These are phyloP conservation scores for Hymenochirus boettgeri DNA, from an alignment of 2,113 vertebrate species.

Conservation along the genomic window DNA sequence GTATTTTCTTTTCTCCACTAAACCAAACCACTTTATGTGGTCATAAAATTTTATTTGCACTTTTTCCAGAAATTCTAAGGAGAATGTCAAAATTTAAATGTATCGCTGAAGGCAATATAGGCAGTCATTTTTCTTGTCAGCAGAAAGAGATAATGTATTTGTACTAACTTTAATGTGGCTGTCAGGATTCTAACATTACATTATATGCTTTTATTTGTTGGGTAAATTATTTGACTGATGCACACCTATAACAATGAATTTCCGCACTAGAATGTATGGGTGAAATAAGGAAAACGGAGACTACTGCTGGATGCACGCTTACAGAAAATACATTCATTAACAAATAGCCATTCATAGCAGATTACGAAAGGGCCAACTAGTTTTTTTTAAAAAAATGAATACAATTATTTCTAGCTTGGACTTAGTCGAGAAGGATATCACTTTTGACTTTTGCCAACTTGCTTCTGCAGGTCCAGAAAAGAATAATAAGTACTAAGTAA, in stretches of 20 bases:
- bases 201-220: conserved; percentile 45
- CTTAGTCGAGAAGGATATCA: conserved; percentile 49
- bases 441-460: conserved; percentile 53
- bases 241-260: conserved; percentile 13
- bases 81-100: conserved; percentile 51
- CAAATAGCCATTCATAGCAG: too few relatives aligned
- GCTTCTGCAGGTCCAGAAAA: conserved; percentile 52
- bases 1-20: conserved; percentile 32
- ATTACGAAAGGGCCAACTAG: too few relatives aligned
- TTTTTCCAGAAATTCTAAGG: conserved; percentile 46
- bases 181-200: conserved; percentile 33
- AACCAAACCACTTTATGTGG: conserved; percentile 45
- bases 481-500: conserved; percentile 50
- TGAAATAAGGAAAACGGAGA: not conserved
- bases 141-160: conserved; percentile 45
- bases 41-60: conserved; percentile 49
- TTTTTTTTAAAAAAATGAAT: too few relatives aligned
- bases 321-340: not conserved
- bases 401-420: conserved; percentile 3
- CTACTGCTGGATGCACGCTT: not conserved
- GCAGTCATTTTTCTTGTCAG: conserved; percentile 36
- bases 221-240: conserved; percentile 13
- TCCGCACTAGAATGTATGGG: not conserved
- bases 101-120: conserved; percentile 48
- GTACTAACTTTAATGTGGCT: conserved; percentile 44